These are phyloP conservation scores for Oxyruncus cristatus DNA, from an alignment of 2,113 vertebrate genomes.

Conservation along the genomic window DNA sequence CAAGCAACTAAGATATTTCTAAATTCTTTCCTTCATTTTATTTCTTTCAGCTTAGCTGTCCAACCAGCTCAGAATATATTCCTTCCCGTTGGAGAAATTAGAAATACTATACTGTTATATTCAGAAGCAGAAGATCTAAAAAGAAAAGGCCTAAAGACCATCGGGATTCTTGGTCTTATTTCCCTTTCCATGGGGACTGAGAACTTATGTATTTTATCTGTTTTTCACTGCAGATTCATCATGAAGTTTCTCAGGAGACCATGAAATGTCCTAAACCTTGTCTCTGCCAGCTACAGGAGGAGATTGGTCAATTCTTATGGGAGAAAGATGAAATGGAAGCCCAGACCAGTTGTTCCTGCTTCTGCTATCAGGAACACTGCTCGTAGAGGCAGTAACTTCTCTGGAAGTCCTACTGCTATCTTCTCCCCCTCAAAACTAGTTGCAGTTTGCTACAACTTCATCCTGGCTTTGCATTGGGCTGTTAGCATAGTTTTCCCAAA, in stretches of 20 bases:
- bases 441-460: background rate
- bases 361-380: background rate
- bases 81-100: background rate
- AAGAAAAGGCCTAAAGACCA: background rate
- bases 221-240: background rate
- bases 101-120: background rate
- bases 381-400: background rate
- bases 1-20: background rate
- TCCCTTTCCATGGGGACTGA: background rate
- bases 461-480: rapidly evolving
- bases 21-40: background rate
- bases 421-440: background rate
- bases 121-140: background rate
- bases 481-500: background rate
- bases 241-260: background rate
- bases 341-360: background rate
- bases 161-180: background rate
- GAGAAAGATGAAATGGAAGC: background rate
- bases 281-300: background rate
- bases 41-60: background rate
- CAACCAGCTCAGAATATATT: background rate
- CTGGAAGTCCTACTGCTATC: background rate
- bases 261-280: background rate
- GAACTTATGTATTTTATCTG: background rate
- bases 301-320: background rate